Evolutionary conservation across 2,888 invertebrate species (phyloP), one percentile per base, ranked within the genome.

Genomic region (Thymelicus acteon): DNA sequence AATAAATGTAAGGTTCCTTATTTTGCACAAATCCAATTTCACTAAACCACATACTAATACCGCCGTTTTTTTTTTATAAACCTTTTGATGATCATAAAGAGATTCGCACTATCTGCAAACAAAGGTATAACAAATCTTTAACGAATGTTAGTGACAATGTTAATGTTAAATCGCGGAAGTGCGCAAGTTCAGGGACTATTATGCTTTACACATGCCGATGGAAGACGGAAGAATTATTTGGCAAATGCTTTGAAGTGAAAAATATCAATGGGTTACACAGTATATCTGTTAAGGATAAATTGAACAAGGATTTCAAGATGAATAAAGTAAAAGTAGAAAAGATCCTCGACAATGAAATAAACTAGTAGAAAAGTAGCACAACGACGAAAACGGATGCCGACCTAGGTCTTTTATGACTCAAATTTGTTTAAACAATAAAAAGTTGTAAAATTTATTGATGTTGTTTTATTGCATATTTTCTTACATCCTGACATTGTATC

Each of bases 401-500:
- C 48, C 13, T 19, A 67, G 67, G 60, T 44, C 39, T 40, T 12
- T 57, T 12, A 13, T 6, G 37, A 37, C 31, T 37, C 15, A 83
- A 83, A 80, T 78, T 78, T 73, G 75, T 68, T 67, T 72, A 74
- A 75, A 89, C 87, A 88, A 89, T 15, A 40, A 19, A 24, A 31
- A 70, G 79, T 80, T 78, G 88, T 91, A 90, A 91, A 90, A 70
- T 82, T 85, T 88, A 90, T 87, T 87, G 80, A 77, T 72, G 79
- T 77, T 80, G 74, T 78, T 84, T 85, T 80, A 82, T 82, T 82
- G 82, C 78, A 75, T 77, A 73, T 78, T 81, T 82, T 84, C 80
- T 80, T 82, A 78, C 80, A 79, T 80, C 76, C 77, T 78, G 75
- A 76, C 80, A 78, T 76, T 74, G 72, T 75, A 76, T 37, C 13